Conservation (phyloP, 2,888 invertebrate species). For the Campoplex nolae region DNA sequence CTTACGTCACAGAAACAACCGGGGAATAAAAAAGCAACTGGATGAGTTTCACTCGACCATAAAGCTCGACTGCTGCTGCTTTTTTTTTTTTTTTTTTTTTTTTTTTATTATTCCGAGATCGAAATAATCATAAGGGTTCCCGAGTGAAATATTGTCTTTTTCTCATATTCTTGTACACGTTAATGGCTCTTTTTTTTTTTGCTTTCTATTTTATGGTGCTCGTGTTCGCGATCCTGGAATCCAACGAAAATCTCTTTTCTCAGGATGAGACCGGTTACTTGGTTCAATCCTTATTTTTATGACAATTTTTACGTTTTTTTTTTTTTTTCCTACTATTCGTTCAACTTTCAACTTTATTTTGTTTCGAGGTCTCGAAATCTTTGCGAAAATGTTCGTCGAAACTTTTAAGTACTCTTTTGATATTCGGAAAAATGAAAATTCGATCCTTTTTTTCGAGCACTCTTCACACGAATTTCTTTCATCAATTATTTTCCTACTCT, state of each 20-base stretch:
- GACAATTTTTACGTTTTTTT: no score
- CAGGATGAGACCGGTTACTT: no score
- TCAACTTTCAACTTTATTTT: no score
- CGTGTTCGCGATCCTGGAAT: background rate
- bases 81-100: background rate
- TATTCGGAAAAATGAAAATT: no score
- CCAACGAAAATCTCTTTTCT: no score
- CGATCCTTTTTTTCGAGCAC: no score
- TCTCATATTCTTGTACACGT: background rate
- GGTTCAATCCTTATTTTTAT: no score
- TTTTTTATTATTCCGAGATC: background rate
- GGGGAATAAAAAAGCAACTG: background rate
- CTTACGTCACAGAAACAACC: background rate
- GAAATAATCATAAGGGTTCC: background rate
- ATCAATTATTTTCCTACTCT: no score
- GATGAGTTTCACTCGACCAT: background rate
- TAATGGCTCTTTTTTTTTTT: background rate
- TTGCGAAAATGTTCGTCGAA: no score
- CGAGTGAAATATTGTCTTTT: background rate
- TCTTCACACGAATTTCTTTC: background rate
- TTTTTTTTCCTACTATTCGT: no score
- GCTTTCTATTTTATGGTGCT: background rate
- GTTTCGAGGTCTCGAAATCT: no score
- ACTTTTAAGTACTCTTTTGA: no score
- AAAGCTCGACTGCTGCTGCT: background rate